These are phyloP conservation scores for Petrolisthes cinctipes DNA, from an alignment of 2,888 invertebrate species.

Conservation along the genomic window DNA sequence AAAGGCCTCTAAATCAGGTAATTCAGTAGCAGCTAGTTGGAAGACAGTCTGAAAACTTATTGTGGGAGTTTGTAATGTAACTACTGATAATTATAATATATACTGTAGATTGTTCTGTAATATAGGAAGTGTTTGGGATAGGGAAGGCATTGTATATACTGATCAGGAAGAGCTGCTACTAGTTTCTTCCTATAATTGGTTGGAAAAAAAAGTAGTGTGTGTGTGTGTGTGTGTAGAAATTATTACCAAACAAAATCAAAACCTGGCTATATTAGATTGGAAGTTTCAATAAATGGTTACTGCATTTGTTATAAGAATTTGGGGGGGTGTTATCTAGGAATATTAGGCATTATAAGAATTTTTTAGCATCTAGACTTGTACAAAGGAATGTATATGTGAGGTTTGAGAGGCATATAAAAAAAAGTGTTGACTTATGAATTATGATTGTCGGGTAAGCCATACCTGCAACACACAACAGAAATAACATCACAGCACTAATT, in stretches of 20 bases:
- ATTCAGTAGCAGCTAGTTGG: too few species aligned
- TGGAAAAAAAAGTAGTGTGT: background rate
- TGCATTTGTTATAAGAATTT: background rate
- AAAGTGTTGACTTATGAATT: background rate
- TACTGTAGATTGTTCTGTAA: background rate
- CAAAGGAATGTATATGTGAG: constrained; percentile 16
- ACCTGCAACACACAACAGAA: too few species aligned
- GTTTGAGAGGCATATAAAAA: constrained; percentile 10
- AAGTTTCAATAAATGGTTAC: too few species aligned
- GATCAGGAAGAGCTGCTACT: background rate
- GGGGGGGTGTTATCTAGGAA: background rate
- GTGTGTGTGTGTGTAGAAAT: constrained; percentile 2
- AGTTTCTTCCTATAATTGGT: too few species aligned
- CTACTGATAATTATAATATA: background rate
- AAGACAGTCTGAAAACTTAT: too few species aligned
- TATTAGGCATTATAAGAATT: constrained; percentile 11
- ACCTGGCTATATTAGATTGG: too few species aligned
- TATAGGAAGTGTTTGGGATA: constrained; percentile 9
- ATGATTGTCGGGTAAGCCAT: too few species aligned
- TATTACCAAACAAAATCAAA: background rate
- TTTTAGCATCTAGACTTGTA: constrained; percentile 2
- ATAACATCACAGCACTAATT: too few species aligned
- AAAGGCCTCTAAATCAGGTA: too few species aligned
- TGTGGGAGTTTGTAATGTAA: too few species aligned
- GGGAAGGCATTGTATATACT: constrained; percentile 11